Base-by-base conservation (phyloP, 1,140 invertebrate genomes). In the Uloborus diversus region DNA sequence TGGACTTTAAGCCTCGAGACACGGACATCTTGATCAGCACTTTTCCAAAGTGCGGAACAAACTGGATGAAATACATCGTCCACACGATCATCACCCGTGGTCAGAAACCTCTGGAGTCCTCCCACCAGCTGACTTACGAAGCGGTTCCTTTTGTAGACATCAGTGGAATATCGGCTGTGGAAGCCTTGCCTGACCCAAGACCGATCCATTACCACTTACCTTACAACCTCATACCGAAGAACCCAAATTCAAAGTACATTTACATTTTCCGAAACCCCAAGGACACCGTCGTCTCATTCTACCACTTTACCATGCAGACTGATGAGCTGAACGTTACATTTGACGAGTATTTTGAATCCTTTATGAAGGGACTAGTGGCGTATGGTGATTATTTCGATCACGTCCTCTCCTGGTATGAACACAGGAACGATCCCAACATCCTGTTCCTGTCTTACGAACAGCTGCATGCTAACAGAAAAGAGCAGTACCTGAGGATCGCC, bases 251-350 rank as follows among this genome's bases (percentile, higher is more conserved):
- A 2, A 83, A 83, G 23, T 83, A 83, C 86, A 83, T 84, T 30
- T 84, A 84, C 30, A 79, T 83, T 20, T 79, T 81, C 47, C 64
- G 83, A 23, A 84, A 84, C n/a, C 82, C 83, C 1, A 84, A 83
- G 66, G 83, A 84, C 57, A 71, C 73, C 14, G 82, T 79, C 2
- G 81, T 82, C 7, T 84, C 83, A 20, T 84, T 83, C 37, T 83
- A 81, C 42, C 82, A 82, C 14, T 82, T 79, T 51, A 79, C 75
- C 11, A 79, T 68, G 64, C 75, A 79, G 25, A 79, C 75, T 2
- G 75, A 79, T 33, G 65, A 59, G 27, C 56, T 79, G 7, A 23
- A 81, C 42, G 59, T 78, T 4, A 25, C 81, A 7, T 80, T 82
- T 51, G 70, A 73, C 20, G 61, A 82, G 20, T 82, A 80, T 20